Percentiles rank a stretch among this genome's conserved stretches.
Conservation (phyloP, 2,888 invertebrate species). For the Sinotaia quadrata region DNA sequence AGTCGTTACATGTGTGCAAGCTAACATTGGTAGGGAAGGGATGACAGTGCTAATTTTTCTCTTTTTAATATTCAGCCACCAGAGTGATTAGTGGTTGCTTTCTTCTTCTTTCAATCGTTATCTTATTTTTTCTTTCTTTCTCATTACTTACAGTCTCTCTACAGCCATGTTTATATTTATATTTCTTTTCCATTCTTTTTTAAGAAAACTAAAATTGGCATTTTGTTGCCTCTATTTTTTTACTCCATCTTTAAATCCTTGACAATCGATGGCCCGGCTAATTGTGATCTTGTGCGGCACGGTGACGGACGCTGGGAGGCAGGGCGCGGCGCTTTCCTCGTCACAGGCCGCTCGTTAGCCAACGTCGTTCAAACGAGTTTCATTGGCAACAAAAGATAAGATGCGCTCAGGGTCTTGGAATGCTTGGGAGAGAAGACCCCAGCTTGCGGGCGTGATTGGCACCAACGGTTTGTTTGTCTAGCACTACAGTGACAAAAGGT, state of each 20-base stretch:
- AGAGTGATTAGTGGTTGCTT: no score
- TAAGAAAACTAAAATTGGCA: background rate
- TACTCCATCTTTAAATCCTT: background rate
- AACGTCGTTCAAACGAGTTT: background rate
- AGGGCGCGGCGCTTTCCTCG: background rate
- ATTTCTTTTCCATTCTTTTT: background rate
- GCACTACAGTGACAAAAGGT: slow-evolving; percentile 3
- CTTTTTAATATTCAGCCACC: no score
- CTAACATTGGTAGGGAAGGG: no score
- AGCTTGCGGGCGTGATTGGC: background rate
- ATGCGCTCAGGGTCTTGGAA: background rate
- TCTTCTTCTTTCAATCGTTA: background rate
- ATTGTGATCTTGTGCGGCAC: slow-evolving; percentile 7
- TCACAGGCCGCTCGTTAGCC: slow-evolving; percentile 18
- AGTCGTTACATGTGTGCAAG: no score
- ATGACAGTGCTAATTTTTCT: no score
- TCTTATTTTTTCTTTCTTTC: background rate
- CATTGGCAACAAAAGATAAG: slow-evolving; percentile 18
- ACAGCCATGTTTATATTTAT: background rate
- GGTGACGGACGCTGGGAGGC: background rate
- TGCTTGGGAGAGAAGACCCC: background rate
- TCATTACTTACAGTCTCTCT: background rate
- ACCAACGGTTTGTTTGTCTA: background rate
- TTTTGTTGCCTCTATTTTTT: background rate
- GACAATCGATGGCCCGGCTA: slow-evolving; percentile 11